Base-by-base conservation (phyloP, 2,113 vertebrate species). In the Ondatra zibethicus region DNA sequence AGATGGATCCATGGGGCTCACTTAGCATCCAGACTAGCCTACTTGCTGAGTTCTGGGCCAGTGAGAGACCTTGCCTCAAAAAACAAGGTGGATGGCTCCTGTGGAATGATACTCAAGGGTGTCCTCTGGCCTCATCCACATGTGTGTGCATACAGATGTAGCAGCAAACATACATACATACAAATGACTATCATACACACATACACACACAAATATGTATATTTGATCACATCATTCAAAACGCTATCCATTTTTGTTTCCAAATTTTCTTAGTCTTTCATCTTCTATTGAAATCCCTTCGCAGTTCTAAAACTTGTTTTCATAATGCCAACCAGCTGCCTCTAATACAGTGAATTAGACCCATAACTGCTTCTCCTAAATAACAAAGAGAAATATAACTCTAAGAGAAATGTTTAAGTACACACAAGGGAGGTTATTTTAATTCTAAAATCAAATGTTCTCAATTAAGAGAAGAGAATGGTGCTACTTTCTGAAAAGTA, bases 261-360 rank as follows among this genome's bases (percentile, higher is more conserved):
- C 42, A 65, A 33, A 39, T 84, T 45, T 96, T 61, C 58, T 73
- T 87, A 86, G 76, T 88, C 39, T 91, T 89, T 91, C 42, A 85
- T 88, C 75, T 75, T 17, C 73, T 77, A 19, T 12, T 21, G 1
- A 94, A 84, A 73, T 89, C 81, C 23, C 27, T 96, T 68, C 68
- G n/a, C 73, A 63, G 21, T 45, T 89, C 61, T 31, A 78, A 89
- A 73, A 45, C 25, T 45, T 95, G 80, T 76, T 94, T 93, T 70
- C 65, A 52, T 52, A 31, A 76, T 52, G 25, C n/a, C 61, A 91
- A 29, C 36, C 55, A 39, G 14, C 91, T 92, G 25, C 72, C 91
- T 86, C 66, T 65, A 96, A 95, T 21, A 27, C 9, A 86, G 50
- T 29, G 47, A 75, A 82, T 93, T 95, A 75, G 91, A 95, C 76